phyloP scores from a whole-genome alignment of 1,140 invertebrate genomes.

The Pogonomyrmex californicus region DNA sequence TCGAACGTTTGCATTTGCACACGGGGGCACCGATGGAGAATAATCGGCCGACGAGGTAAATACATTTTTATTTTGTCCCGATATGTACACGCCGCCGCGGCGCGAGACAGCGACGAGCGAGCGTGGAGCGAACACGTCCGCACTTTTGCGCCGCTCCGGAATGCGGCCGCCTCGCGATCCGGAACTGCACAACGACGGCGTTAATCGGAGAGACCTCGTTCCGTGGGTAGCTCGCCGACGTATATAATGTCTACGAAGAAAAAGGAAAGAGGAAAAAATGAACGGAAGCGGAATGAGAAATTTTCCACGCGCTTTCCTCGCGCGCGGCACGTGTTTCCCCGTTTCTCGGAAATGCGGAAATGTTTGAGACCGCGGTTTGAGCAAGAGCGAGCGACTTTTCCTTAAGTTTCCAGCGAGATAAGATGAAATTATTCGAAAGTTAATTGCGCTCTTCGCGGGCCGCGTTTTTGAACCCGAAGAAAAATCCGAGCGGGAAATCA shows the following conservation, averaged over 20 bases:
- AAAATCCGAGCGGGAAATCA: not conserved
- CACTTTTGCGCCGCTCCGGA: conserved; percentile 12
- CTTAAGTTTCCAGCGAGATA: too few species aligned
- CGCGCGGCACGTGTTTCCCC: too few species aligned
- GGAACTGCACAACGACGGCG: conserved; percentile 8
- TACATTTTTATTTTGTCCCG: not conserved
- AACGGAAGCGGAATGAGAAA: too few species aligned
- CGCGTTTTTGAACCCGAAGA: not conserved
- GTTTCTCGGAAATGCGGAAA: too few species aligned
- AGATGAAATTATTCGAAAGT: not conserved
- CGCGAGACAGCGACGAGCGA: not conserved
- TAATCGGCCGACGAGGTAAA: conserved; percentile 53
- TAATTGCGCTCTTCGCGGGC: not conserved
- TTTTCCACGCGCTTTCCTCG: too few species aligned
- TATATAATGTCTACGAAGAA: not conserved
- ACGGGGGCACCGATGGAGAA: conserved; percentile 42
- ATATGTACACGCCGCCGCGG: too few species aligned
- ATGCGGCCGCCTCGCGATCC: conserved; percentile 22
- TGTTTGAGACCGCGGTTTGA: too few species aligned
- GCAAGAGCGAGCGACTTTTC: too few species aligned
- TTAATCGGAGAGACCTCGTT: not conserved
- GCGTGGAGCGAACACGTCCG: not conserved
- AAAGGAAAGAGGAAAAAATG: not conserved
- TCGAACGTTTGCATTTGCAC: not conserved
- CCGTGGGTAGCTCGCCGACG: not conserved